Conservation (phyloP, 1,140 invertebrate species). For the Cherax destructor region DNA sequence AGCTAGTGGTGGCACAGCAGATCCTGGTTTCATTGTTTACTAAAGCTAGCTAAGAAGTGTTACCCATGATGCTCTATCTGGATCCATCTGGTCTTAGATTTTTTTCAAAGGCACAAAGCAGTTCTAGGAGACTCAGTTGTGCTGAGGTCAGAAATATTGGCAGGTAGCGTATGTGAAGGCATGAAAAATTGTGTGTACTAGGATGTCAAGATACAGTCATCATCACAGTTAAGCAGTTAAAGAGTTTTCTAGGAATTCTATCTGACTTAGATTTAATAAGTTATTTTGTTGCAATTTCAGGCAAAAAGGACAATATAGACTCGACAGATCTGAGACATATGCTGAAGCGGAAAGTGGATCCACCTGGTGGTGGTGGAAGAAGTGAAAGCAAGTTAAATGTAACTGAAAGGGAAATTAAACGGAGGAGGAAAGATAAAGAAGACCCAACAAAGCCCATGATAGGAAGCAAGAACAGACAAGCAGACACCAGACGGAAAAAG, state of each 20-base stretch:
- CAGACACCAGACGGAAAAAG: constrained; percentile 49
- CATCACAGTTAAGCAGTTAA: too few species aligned
- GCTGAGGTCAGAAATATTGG: too few species aligned
- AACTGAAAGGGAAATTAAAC: constrained; percentile 31
- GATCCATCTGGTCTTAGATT: too few species aligned
- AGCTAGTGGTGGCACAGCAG: too few species aligned
- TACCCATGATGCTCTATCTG: too few species aligned
- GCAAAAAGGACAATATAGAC: constrained; percentile 28
- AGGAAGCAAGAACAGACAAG: constrained; percentile 32
- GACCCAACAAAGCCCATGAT: not conserved
- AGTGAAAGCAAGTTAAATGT: not conserved
- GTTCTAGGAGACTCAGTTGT: too few species aligned
- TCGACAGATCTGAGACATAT: constrained; percentile 48
- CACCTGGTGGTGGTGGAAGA: constrained; percentile 8
- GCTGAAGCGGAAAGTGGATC: constrained; percentile 43
- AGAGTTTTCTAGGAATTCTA: not conserved
- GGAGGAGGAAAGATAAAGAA: constrained; percentile 32
- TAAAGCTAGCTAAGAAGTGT: too few species aligned
- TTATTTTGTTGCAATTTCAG: not conserved
- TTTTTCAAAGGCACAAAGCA: too few species aligned
- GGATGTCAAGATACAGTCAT: too few species aligned
- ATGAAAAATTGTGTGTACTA: too few species aligned
- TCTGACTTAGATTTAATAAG: not conserved
- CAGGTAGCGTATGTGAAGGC: too few species aligned
- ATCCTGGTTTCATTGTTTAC: too few species aligned